phyloP scores from a whole-genome alignment of 2,113 vertebrate species.

The Zootoca vivipara region DNA sequence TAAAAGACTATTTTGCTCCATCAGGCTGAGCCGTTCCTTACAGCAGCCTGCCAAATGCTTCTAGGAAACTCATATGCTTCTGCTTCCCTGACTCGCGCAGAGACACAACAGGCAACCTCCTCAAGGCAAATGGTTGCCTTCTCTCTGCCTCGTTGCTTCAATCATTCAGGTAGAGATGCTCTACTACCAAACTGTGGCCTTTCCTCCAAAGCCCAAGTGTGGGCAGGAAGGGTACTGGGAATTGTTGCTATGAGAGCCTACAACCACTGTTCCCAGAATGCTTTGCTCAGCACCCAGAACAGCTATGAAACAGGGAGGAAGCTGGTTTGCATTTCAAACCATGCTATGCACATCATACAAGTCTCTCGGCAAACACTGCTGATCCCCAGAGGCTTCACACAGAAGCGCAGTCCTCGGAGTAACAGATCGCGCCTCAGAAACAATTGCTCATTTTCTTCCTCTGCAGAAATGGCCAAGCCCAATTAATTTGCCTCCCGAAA shows the following conservation, averaged over 20 bases:
- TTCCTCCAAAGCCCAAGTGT: not conserved
- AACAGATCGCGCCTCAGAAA: not conserved
- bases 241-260: too few relatives aligned
- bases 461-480: not conserved
- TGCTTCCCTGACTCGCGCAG: too few relatives aligned
- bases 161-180: not conserved
- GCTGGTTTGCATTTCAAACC: not conserved
- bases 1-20: not conserved
- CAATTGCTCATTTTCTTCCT: too few relatives aligned
- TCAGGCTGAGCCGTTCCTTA: not conserved
- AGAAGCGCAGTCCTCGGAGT: not conserved
- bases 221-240: too few relatives aligned
- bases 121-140: too few relatives aligned
- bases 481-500: not conserved
- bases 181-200: not conserved
- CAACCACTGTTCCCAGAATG: not conserved
- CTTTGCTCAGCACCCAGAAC: not conserved
- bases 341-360: not conserved
- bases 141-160: too few relatives aligned
- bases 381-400: too few relatives aligned
- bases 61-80: too few relatives aligned
- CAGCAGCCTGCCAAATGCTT: too few relatives aligned
- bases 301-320: not conserved
- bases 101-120: too few relatives aligned
- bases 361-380: not conserved